Percentiles rank a stretch among this genome's conserved stretches.
Evolutionary conservation across 2,888 invertebrate genomes (phyloP).

Genomic region (Scaptomyza tumidula): DNA sequence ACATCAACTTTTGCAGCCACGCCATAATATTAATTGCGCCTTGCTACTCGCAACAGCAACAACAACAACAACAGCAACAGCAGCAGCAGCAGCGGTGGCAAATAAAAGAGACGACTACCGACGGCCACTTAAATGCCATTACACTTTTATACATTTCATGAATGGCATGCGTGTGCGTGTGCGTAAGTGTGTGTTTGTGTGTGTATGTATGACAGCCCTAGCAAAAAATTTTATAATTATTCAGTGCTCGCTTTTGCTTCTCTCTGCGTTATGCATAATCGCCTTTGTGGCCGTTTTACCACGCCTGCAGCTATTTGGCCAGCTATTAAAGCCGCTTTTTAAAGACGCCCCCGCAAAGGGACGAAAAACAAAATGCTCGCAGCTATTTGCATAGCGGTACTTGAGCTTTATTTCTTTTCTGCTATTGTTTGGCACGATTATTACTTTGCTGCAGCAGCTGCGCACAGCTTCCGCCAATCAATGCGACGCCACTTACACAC

Average conservation of each 20-base stretch:
- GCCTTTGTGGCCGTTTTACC: slow-evolving; percentile 43
- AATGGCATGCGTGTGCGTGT: slow-evolving; percentile 47
- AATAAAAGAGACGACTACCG: slow-evolving; percentile 56
- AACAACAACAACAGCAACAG: slow-evolving; percentile 22
- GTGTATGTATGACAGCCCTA: slow-evolving; percentile 13
- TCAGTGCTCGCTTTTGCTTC: slow-evolving; percentile 57
- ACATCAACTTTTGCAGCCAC: slow-evolving; percentile 78
- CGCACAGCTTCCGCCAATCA: slow-evolving; percentile 44
- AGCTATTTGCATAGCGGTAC: slow-evolving; percentile 63
- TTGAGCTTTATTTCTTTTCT: slow-evolving; percentile 41
- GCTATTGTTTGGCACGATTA: slow-evolving; percentile 49
- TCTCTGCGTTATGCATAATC: slow-evolving; percentile 55
- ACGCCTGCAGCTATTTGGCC: slow-evolving; percentile 64
- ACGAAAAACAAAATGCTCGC: slow-evolving; percentile 8
- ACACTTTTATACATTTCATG: slow-evolving; percentile 74
- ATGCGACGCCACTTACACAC: slow-evolving; percentile 37
- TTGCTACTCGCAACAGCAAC: slow-evolving; percentile 33
- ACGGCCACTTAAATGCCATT: slow-evolving; percentile 80
- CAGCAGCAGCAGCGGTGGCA: slow-evolving; percentile 17
- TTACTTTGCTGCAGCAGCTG: slow-evolving; percentile 62
- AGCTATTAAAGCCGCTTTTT: slow-evolving; percentile 52
- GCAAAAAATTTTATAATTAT: slow-evolving; percentile 78
- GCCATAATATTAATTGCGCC: slow-evolving; percentile 84
- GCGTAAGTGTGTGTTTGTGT: slow-evolving; percentile 21
- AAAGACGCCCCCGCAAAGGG: slow-evolving; percentile 31